These are phyloP conservation scores for Acrobasis suavella DNA, from an alignment of 2,888 invertebrate species.

Conservation along the genomic window DNA sequence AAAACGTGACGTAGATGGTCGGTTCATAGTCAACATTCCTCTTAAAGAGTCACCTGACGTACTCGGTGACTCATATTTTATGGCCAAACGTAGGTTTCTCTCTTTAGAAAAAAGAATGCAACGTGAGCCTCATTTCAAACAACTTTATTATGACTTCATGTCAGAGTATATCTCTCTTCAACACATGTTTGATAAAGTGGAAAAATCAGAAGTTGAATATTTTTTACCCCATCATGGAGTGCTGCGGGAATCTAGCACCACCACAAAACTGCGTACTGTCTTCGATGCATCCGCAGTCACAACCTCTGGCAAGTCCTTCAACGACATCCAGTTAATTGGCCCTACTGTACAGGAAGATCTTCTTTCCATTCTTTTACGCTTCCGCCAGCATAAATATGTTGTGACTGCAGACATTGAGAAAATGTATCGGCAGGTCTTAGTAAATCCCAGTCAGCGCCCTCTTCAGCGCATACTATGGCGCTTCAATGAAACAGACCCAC, in stretches of 20 bases:
- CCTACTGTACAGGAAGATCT: slow-evolving; percentile 35
- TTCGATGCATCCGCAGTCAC: too few species aligned
- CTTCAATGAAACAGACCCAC: slow-evolving; percentile 21
- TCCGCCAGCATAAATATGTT: slow-evolving; percentile 31
- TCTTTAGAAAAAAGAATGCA: slow-evolving; percentile 18
- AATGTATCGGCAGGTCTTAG: neutral
- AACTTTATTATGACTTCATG: slow-evolving; percentile 71
- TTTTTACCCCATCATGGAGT: slow-evolving; percentile 2
- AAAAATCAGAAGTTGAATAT: neutral
- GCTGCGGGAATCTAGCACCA: neutral
- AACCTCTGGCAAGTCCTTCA: slow-evolving; percentile 30
- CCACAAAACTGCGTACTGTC: too few species aligned
- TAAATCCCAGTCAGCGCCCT: slow-evolving; percentile 25
- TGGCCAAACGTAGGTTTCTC: slow-evolving; percentile 32
- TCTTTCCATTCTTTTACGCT: slow-evolving; percentile 31
- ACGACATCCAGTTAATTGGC: slow-evolving; percentile 31
- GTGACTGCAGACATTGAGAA: slow-evolving; percentile 19
- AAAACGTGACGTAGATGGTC: slow-evolving; percentile 28
- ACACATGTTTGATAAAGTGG: neutral
- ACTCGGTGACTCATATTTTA: slow-evolving; percentile 34
- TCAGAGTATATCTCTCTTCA: neutral
- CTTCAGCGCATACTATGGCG: slow-evolving; percentile 35
- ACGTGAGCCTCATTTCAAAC: neutral
- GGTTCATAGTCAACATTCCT: slow-evolving; percentile 34
- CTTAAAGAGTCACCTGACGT: slow-evolving; percentile 27